Percentiles rank a stretch among this genome's conserved stretches.
Conservation (phyloP, 2,888 invertebrate species). For the Corbicula japonica region DNA sequence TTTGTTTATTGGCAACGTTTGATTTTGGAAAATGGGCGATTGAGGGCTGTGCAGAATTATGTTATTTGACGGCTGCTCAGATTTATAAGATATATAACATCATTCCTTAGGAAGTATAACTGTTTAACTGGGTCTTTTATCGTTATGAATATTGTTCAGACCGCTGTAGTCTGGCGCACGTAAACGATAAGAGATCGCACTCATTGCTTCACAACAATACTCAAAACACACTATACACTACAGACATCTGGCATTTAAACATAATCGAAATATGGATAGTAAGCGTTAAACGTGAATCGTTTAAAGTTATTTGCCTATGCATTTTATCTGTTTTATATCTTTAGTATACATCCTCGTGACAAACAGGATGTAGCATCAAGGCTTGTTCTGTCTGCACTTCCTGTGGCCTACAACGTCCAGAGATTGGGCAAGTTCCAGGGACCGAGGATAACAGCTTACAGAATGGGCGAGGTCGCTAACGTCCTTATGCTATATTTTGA, state of each 20-base stretch:
- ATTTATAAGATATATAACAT: neutral
- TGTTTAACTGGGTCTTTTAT: no score
- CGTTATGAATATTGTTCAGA: no score
- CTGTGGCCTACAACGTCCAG: conserved; percentile 75
- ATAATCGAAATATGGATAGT: neutral
- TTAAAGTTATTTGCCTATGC: neutral
- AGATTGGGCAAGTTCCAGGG: conserved; percentile 73
- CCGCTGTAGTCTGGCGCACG: neutral
- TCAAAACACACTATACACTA: neutral
- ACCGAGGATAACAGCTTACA: conserved; percentile 69
- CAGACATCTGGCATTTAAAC: neutral
- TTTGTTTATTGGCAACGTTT: neutral
- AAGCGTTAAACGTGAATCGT: neutral
- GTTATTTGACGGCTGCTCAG: neutral
- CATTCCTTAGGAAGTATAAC: no score
- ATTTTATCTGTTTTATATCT: no score
- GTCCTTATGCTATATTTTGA: conserved; percentile 55
- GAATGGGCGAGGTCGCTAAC: no score
- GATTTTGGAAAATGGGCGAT: neutral
- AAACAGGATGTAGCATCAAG: conserved; percentile 80
- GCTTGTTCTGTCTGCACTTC: conserved; percentile 73
- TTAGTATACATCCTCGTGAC: conserved; percentile 79
- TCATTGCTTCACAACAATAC: no score
- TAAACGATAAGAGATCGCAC: neutral
- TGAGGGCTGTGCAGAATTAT: neutral